Evolutionary conservation across 2,797 vertebrate species (phyloP).

Genomic region (Falco berigora): DNA sequence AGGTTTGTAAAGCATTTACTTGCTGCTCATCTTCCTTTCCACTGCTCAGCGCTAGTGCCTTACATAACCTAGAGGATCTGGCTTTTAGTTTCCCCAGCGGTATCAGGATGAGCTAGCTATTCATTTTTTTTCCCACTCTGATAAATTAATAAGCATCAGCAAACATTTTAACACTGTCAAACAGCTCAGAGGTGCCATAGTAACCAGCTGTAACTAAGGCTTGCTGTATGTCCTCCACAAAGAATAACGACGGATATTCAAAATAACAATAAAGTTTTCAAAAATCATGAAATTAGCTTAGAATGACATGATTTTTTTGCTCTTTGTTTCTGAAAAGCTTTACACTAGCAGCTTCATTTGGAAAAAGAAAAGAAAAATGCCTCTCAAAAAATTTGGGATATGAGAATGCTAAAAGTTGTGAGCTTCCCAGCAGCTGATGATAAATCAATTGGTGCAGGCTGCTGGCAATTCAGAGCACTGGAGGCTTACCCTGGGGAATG

Average conservation of each 20-base stretch:
- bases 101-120: conserved; percentile 14
- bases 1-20: neutral
- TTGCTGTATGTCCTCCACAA: neutral
- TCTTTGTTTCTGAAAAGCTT: neutral
- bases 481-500: neutral
- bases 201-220: neutral
- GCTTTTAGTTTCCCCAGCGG: conserved; percentile 7
- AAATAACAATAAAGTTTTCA: neutral
- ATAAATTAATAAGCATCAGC: conserved; percentile 65
- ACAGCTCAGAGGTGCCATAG: conserved; percentile 46
- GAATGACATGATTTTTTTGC: neutral
- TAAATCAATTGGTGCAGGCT: conserved; percentile 1
- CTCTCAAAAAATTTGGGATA: neutral
- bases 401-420: neutral
- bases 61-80: neutral
- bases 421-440: neutral
- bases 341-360: neutral
- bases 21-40: neutral
- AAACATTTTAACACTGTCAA: conserved; percentile 37
- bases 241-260: neutral
- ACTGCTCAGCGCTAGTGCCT: neutral
- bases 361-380: neutral
- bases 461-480: neutral
- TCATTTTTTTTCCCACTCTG: conserved; percentile 20
- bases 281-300: neutral